A percentile compares a stretch with the other conserved stretches of the same genome.
Conservation (phyloP, 2,113 vertebrate genomes). For the Halichoerus grypus region DNA sequence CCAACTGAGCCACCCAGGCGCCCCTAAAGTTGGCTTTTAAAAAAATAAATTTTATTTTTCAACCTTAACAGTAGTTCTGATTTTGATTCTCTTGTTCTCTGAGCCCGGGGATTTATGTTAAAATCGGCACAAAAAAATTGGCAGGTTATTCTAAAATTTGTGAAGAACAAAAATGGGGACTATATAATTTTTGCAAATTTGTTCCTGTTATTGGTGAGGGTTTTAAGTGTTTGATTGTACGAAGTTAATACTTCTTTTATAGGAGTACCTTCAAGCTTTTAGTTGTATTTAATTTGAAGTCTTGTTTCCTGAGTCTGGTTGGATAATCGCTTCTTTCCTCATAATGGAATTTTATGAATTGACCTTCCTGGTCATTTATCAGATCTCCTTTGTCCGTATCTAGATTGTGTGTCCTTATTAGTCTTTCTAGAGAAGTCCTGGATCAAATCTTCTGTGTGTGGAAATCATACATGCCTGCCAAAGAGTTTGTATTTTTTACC, state of each 20-base stretch:
- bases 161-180: background rate
- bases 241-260: constrained; percentile 21
- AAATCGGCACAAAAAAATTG: background rate
- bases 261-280: constrained; percentile 13
- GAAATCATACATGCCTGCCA: background rate
- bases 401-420: background rate
- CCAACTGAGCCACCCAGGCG: too few species aligned
- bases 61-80: background rate
- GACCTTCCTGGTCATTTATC: background rate
- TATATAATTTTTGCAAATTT: background rate
- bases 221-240: background rate
- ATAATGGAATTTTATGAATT: background rate
- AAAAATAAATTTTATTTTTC: background rate
- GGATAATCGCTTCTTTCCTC: background rate
- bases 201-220: background rate
- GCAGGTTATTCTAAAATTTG: background rate
- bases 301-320: background rate
- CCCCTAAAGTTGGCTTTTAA: constrained; percentile 11
- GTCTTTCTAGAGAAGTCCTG: background rate
- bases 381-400: background rate
- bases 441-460: background rate
- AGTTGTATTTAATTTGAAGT: constrained; percentile 7
- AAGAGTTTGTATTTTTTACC: background rate
- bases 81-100: background rate
- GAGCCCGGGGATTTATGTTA: background rate